Evolutionary conservation across 1,140 invertebrate genomes (phyloP).

Genomic region (Plectus sambesii): DNA sequence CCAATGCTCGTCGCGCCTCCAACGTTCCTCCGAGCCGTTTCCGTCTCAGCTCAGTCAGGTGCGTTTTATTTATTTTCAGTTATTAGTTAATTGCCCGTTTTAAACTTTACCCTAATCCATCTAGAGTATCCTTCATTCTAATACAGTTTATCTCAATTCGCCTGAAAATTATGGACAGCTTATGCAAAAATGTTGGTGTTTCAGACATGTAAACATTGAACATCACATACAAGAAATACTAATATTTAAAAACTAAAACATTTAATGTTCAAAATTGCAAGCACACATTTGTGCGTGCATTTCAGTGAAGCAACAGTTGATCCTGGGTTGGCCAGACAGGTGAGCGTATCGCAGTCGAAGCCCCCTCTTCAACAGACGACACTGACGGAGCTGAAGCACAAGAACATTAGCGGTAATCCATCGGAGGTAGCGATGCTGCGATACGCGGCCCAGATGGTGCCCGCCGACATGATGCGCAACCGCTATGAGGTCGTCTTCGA

Average conservation of each 20-base stretch:
- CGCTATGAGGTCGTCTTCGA: slow-evolving; percentile 33
- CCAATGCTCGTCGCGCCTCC: slow-evolving; percentile 10
- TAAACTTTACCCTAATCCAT: too few relatives aligned
- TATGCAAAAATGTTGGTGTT: too few relatives aligned
- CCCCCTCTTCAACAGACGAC: slow-evolving; percentile 9
- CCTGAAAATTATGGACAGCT: too few relatives aligned
- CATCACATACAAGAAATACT: slow-evolving; percentile 3
- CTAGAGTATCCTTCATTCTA: too few relatives aligned
- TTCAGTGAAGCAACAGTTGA: slow-evolving; percentile 1
- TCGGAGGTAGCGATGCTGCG: slow-evolving; percentile 40
- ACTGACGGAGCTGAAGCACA: slow-evolving; percentile 17
- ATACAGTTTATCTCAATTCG: too few relatives aligned
- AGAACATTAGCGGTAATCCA: slow-evolving; percentile 34
- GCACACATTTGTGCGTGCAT: not conserved
- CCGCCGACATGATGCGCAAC: slow-evolving; percentile 37
- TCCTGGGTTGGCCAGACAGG: slow-evolving; percentile 12
- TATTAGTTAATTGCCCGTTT: too few relatives aligned
- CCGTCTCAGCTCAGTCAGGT: slow-evolving; percentile 2
- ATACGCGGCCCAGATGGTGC: slow-evolving; percentile 36
- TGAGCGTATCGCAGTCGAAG: slow-evolving; percentile 18
- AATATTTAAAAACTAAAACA: slow-evolving; percentile 6
- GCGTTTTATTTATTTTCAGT: too few relatives aligned
- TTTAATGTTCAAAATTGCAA: slow-evolving; percentile 19
- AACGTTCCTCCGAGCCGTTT: slow-evolving; percentile 7
- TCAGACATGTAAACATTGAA: too few relatives aligned